These are phyloP conservation scores for Gymnobelideus leadbeateri DNA, from an alignment of 2,113 vertebrate genomes.

Conservation along the genomic window DNA sequence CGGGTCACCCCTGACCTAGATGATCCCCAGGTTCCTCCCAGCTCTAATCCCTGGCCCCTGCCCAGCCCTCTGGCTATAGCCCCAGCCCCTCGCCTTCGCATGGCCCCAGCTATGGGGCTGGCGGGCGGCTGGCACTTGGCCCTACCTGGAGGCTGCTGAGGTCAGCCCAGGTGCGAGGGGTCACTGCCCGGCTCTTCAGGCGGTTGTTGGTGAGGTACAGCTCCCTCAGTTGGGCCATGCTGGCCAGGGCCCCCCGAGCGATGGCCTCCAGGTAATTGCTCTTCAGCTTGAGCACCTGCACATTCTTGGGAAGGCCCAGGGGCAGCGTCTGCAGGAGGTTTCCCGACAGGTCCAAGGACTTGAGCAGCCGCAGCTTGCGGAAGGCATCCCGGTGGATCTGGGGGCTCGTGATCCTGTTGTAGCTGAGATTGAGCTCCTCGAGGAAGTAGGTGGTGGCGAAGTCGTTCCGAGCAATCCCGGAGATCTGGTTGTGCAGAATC, in stretches of 20 bases:
- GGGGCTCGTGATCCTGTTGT: conserved; percentile 93
- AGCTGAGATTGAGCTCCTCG: conserved; percentile 97
- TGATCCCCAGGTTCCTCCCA: not conserved
- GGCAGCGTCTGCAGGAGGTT: conserved; percentile 91
- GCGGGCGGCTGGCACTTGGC: not conserved
- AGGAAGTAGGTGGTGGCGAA: conserved; percentile 93
- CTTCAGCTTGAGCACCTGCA: conserved; percentile 92
- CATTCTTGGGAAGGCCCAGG: conserved; percentile 92
- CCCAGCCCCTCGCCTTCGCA: no score
- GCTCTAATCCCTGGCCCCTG: not conserved
- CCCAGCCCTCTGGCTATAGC: no score
- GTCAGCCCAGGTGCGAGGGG: conserved; percentile 93
- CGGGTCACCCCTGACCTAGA: no score
- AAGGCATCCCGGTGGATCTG: conserved; percentile 94
- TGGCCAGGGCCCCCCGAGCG: conserved; percentile 88
- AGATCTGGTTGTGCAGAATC: conserved; percentile 95
- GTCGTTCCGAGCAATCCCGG: conserved; percentile 94
- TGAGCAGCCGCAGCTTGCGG: conserved; percentile 93
- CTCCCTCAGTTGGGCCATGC: conserved; percentile 93
- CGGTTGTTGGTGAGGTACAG: conserved; percentile 93
- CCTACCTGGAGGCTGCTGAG: conserved; percentile 91
- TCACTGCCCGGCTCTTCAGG: conserved; percentile 91
- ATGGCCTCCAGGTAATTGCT: conserved; percentile 91
- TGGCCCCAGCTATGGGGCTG: no score
- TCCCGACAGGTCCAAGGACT: conserved; percentile 94